Conservation (phyloP, 2,797 vertebrate species). For the Cottoperca gobio region DNA sequence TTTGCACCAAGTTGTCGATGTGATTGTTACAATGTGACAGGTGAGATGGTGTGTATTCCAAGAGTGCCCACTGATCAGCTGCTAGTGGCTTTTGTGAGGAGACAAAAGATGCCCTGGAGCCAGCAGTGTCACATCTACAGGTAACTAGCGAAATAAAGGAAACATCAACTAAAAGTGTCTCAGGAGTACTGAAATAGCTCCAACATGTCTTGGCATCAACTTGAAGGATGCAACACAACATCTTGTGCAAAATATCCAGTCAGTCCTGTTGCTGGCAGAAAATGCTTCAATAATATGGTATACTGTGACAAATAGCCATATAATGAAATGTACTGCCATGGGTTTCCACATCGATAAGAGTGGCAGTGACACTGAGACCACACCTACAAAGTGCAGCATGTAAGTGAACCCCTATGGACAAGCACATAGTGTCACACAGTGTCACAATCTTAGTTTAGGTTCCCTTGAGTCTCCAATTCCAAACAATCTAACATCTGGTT, state of each 20-base stretch:
- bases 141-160: constrained; percentile 72
- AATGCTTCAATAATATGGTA: neutral
- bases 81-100: constrained; percentile 73
- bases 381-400: neutral
- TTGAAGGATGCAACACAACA: constrained; percentile 58
- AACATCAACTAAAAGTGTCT: constrained; percentile 67
- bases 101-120: constrained; percentile 80
- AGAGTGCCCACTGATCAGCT: constrained; percentile 76
- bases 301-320: neutral
- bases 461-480: neutral
- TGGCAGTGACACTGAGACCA: constrained; percentile 1
- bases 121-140: constrained; percentile 75
- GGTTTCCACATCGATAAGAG: constrained; percentile 2
- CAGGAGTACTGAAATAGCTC: constrained; percentile 65
- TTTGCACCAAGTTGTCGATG: constrained; percentile 73
- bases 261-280: constrained; percentile 14
- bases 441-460: neutral
- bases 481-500: neutral
- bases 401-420: neutral
- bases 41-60: constrained; percentile 77
- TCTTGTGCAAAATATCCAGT: constrained; percentile 33
- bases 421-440: neutral
- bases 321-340: neutral
- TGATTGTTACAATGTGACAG: constrained; percentile 76
- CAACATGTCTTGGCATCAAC: constrained; percentile 56